These are phyloP conservation scores for Microtus ochrogaster DNA, from an alignment of 2,113 vertebrate species.

Conservation along the genomic window DNA sequence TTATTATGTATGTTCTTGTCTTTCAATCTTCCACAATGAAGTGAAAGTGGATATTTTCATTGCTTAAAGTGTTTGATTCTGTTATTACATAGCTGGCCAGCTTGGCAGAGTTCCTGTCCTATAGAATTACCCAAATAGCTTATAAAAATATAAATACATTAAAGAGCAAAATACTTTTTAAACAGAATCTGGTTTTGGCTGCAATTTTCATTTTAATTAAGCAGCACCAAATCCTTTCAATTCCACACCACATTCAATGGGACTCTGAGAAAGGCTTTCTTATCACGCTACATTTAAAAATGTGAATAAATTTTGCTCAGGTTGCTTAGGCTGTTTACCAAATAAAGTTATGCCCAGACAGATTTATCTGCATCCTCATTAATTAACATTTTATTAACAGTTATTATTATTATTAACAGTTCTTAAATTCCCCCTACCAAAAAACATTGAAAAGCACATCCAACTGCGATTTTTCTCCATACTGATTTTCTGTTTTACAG, in stretches of 20 bases:
- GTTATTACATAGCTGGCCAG: conserved; percentile 61
- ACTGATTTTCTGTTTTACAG: not conserved
- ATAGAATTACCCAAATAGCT: conserved; percentile 24
- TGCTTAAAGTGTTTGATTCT: conserved; percentile 35
- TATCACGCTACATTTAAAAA: conserved; percentile 40
- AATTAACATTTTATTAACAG: not conserved
- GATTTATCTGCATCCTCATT: not conserved
- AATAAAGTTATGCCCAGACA: conserved; percentile 23
- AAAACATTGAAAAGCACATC: conserved; percentile 1
- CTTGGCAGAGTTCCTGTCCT: conserved; percentile 46
- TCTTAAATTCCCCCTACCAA: not conserved
- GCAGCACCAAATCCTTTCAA: not conserved
- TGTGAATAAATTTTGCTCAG: conserved; percentile 1
- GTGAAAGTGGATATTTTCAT: conserved; percentile 42
- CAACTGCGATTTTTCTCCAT: not conserved
- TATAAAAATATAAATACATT: not conserved
- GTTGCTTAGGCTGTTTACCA: not conserved
- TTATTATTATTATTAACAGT: too few species aligned
- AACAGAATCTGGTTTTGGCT: conserved; percentile 8
- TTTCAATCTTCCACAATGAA: conserved; percentile 42
- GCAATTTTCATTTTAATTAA: conserved; percentile 31
- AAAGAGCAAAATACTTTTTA: not conserved
- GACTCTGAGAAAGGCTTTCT: conserved; percentile 57
- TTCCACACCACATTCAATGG: not conserved
- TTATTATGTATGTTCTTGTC: conserved; percentile 52